phyloP scores from a whole-genome alignment of 23 tunicate species.

The Trididemnum clinides region DNA sequence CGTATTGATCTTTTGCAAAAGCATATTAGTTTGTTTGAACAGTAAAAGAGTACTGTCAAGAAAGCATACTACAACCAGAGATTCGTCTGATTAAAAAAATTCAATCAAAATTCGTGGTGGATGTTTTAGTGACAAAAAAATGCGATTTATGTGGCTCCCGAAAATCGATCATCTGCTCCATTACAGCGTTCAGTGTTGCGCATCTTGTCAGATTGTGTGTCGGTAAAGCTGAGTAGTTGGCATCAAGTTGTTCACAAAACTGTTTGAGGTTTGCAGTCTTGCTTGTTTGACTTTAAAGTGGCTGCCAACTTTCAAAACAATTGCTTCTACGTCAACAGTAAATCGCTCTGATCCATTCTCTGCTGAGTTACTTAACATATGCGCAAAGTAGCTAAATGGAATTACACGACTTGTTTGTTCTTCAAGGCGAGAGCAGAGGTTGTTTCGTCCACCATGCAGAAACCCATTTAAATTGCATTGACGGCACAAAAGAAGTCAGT shows the following conservation, averaged over 20 bases:
- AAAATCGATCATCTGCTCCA: conserved; percentile 62
- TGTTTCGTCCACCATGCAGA: conserved; percentile 36
- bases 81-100: conserved; percentile 60
- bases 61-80: conserved; percentile 39
- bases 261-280: conserved; percentile 35
- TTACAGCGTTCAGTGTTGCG: conserved; percentile 41
- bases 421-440: conserved; percentile 44
- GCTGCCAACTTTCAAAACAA: conserved; percentile 44
- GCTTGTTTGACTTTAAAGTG: conserved; percentile 35
- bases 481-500: conserved; percentile 40
- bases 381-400: conserved; percentile 34
- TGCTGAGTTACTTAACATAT: conserved; percentile 26
- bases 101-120: conserved; percentile 52
- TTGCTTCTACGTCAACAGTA: conserved; percentile 33
- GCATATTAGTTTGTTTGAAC: conserved; percentile 24
- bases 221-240: conserved; percentile 23
- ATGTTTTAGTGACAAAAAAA: conserved; percentile 38
- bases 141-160: conserved; percentile 58
- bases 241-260: conserved; percentile 31
- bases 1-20: conserved; percentile 44
- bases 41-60: conserved; percentile 47
- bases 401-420: conserved; percentile 22
- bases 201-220: conserved; percentile 43
- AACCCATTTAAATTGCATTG: conserved; percentile 43
- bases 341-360: conserved; percentile 42